Evolutionary conservation across 2,888 invertebrate species (phyloP).

Genomic region (Tinea pellionella): DNA sequence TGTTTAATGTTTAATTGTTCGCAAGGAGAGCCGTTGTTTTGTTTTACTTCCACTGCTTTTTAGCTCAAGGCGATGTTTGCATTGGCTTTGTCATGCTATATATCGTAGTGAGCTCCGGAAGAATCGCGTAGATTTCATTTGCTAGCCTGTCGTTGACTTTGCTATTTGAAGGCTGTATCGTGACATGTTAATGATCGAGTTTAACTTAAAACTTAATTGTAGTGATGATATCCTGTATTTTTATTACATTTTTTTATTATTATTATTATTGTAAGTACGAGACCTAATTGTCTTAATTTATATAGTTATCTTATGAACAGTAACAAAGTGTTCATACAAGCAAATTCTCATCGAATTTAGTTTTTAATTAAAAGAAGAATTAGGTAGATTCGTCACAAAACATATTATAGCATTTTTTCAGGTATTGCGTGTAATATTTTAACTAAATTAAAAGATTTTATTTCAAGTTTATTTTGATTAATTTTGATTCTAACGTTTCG

Average conservation of each 20-base stretch:
- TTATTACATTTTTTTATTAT: neutral
- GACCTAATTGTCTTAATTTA: too few relatives aligned
- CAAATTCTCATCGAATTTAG: too few relatives aligned
- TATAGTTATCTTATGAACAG: too few relatives aligned
- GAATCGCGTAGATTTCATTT: neutral
- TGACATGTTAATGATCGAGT: neutral
- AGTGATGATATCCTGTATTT: neutral
- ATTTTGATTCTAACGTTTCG: too few relatives aligned
- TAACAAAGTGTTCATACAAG: too few relatives aligned
- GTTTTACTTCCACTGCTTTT: conserved; percentile 17
- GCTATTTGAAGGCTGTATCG: neutral
- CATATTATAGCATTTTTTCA: too few relatives aligned
- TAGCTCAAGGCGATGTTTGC: conserved; percentile 17
- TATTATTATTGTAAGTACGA: too few relatives aligned
- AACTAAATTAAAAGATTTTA: too few relatives aligned
- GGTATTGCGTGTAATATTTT: too few relatives aligned
- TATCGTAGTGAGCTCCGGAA: neutral
- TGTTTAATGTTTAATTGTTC: conserved; percentile 12
- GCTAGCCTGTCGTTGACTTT: neutral
- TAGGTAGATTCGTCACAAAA: too few relatives aligned
- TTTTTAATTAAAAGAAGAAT: too few relatives aligned
- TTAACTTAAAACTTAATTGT: neutral
- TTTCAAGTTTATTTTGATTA: too few relatives aligned
- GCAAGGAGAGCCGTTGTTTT: conserved; percentile 16
- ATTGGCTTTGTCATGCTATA: conserved; percentile 2